Base-by-base conservation (phyloP, 2,113 vertebrate genomes). In the Phycodurus eques region DNA sequence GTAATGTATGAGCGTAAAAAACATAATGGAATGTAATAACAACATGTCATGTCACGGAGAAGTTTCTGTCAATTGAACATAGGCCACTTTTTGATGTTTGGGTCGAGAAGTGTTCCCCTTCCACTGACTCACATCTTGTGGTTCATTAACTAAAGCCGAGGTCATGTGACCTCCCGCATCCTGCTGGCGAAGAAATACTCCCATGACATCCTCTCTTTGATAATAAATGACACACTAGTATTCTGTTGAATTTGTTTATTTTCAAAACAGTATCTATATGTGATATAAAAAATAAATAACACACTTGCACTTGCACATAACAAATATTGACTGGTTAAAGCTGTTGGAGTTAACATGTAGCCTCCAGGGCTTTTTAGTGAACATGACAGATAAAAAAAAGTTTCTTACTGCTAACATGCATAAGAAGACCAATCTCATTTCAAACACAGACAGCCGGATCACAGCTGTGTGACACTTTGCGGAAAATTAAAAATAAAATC, bases 281-380 rank as follows among this genome's bases (percentile, higher is more conserved):
- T 64, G 1, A 57, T 80, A 83, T 47, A 80, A 83, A 91, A 91
- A 87, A 90, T 86, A 89, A 86, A 90, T 88, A 87, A 66, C 54
- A 71, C 46, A 49, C 61, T 73, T 44, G 72, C 46, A 49, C 61
- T 73, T 44, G 72, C 47, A 72, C 13, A 67, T 51, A 39, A 68
- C 81, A 14, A 75, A 53, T 4, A 71, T 19, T 67, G 68, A 67
- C 39, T 33, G 22, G 70, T 84, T 51, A 53, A 77, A 76, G 43
- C 9, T 47, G 10, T 59, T 69, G 57, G 8, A 4, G 22, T 27
- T 20, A 78, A 54, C 54, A 68, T 71, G 72, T 68, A 81, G 81
- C 89, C 85, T 77, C 88, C 88, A 80, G 84, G 88, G 88, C 89
- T 76, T 62, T 39, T 1, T 72, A 60, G 57, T 74, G 0, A 65